Percentiles rank a stretch among this genome's conserved stretches.
Conservation (phyloP, 2,797 vertebrate genomes). For the Sebastolobus alascanus region DNA sequence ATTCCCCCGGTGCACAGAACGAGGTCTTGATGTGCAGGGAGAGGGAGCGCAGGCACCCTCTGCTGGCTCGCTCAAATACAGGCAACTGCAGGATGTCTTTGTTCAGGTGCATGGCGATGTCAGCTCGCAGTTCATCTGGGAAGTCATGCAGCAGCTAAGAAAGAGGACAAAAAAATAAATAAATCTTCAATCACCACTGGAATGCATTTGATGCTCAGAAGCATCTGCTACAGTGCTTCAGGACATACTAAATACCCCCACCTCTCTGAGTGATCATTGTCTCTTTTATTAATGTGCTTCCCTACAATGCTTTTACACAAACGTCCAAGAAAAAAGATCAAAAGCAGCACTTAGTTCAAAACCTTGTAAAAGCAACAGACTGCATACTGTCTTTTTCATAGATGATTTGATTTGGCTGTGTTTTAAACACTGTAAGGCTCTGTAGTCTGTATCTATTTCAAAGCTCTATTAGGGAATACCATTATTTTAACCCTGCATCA, state of each 20-base stretch:
- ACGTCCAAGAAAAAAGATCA: background rate
- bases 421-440: background rate
- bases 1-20: slow-evolving; percentile 96
- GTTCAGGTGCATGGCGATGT: slow-evolving; percentile 97
- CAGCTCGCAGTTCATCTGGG: slow-evolving; percentile 94
- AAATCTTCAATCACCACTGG: background rate
- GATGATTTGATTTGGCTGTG: background rate
- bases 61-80: slow-evolving; percentile 92
- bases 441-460: slow-evolving; percentile 1
- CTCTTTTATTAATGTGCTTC: background rate
- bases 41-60: slow-evolving; percentile 94
- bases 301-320: background rate
- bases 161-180: background rate
- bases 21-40: slow-evolving; percentile 97
- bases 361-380: background rate
- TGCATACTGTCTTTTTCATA: background rate
- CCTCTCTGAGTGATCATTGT: background rate
- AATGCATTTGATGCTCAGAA: background rate
- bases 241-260: background rate
- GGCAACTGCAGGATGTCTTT: slow-evolving; percentile 97
- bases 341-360: background rate
- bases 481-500: background rate
- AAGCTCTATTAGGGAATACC: background rate
- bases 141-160: slow-evolving; percentile 94
- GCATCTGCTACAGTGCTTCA: background rate